Evolutionary conservation across 2,113 vertebrate genomes (phyloP).

Genomic region (Circaetus cinerascens): DNA sequence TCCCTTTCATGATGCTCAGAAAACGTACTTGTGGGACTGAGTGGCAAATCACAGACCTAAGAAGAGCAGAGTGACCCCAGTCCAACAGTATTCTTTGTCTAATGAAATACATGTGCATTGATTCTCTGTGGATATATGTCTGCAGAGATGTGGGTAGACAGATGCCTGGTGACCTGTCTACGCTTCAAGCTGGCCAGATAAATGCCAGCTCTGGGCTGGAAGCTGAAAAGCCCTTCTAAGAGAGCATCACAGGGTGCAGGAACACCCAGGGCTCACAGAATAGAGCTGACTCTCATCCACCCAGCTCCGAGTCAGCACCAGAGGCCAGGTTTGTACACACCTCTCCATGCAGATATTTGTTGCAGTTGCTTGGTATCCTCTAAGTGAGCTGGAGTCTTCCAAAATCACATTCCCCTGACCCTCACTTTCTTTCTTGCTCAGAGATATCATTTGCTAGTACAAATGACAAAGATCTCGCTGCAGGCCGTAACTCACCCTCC

Average conservation of each 20-base stretch:
- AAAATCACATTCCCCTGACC: neutral
- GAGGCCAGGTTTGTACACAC: neutral
- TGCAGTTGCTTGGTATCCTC: neutral
- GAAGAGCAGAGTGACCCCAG: neutral
- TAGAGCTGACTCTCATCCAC: neutral
- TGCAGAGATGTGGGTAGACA: neutral
- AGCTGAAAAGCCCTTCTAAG: neutral
- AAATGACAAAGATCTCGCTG: neutral
- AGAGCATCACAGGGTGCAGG: accelerated
- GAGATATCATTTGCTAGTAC: neutral
- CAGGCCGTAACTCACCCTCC: neutral
- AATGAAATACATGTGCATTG: neutral
- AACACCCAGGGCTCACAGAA: neutral
- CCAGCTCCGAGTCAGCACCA: neutral
- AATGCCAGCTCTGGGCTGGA: neutral
- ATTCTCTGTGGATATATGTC: neutral
- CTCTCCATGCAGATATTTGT: neutral
- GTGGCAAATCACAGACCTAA: neutral
- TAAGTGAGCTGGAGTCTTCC: neutral
- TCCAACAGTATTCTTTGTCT: neutral
- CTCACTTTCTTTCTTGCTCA: neutral
- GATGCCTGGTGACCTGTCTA: neutral
- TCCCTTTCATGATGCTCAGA: neutral
- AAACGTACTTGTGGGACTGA: neutral
- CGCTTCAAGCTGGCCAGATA: neutral